phyloP scores from a whole-genome alignment of 1,140 invertebrate species.

The Phortica variegata region DNA sequence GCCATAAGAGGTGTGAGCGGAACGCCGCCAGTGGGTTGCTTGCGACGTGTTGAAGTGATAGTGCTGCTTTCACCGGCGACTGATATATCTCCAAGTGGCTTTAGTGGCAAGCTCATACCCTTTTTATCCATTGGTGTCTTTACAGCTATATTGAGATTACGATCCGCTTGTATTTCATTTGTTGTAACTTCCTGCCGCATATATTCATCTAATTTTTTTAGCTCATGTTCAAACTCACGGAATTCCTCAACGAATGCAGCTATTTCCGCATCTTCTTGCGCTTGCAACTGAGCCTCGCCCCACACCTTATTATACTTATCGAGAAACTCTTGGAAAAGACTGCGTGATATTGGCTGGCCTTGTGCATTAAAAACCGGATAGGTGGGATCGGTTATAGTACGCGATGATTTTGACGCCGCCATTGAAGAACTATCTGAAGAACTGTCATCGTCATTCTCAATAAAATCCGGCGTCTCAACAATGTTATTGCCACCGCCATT shows the following conservation, averaged over 20 bases:
- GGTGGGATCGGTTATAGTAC: conserved; percentile 74
- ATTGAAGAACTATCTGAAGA: conserved; percentile 11
- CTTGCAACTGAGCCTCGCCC: conserved; percentile 38
- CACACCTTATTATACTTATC: conserved; percentile 59
- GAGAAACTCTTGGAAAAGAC: conserved; percentile 70
- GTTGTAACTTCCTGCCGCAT: conserved; percentile 56
- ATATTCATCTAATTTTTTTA: conserved; percentile 57
- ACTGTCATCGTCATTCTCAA: conserved; percentile 48
- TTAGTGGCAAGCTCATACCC: conserved; percentile 70
- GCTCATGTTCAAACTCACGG: conserved; percentile 58
- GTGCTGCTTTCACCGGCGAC: neutral
- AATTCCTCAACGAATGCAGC: conserved; percentile 47
- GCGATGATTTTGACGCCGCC: conserved; percentile 47
- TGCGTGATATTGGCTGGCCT: conserved; percentile 70
- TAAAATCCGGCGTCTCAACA: conserved; percentile 39
- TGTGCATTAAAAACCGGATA: conserved; percentile 74
- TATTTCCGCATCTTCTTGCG: conserved; percentile 38
- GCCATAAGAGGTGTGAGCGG: conserved; percentile 80
- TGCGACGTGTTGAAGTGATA: too few relatives aligned
- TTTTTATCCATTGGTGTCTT: conserved; percentile 62
- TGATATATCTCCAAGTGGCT: conserved; percentile 62
- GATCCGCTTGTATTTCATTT: conserved; percentile 23
- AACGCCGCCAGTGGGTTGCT: conserved; percentile 61
- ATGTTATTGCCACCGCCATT: conserved; percentile 30
- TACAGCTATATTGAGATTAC: conserved; percentile 51